These are phyloP conservation scores for Glossosoma conforme DNA, from an alignment of 1,140 invertebrate genomes.

Conservation along the genomic window DNA sequence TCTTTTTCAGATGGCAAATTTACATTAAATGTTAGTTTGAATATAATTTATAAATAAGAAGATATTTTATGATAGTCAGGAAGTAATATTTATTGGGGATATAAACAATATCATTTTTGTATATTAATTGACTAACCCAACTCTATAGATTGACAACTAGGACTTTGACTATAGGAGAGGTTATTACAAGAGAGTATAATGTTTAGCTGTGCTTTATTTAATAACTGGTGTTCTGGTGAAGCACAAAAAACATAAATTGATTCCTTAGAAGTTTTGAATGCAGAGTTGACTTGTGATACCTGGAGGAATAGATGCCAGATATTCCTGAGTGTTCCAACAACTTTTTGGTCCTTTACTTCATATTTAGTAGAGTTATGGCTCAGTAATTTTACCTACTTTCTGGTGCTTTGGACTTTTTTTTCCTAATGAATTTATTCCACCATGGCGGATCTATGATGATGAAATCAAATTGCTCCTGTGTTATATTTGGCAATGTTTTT, in stretches of 20 bases:
- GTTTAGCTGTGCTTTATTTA: too few relatives aligned
- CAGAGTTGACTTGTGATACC: too few relatives aligned
- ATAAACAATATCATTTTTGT: background rate
- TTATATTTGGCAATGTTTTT: slow-evolving; percentile 37
- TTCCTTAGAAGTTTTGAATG: too few relatives aligned
- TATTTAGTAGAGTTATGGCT: background rate
- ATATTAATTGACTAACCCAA: too few relatives aligned
- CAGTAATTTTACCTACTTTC: slow-evolving; percentile 48
- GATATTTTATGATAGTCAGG: background rate
- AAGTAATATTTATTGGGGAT: background rate
- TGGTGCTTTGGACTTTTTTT: slow-evolving; percentile 61
- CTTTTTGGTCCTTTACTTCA: background rate
- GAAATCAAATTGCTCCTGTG: slow-evolving; percentile 62
- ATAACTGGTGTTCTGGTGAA: background rate
- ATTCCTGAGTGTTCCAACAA: background rate
- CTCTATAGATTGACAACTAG: too few relatives aligned
- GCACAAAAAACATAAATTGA: background rate
- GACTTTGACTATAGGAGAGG: too few relatives aligned
- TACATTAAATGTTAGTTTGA: background rate
- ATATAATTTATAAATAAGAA: background rate
- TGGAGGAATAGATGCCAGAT: background rate
- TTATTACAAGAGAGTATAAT: too few relatives aligned
- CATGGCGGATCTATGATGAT: slow-evolving; percentile 89
- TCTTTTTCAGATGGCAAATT: background rate
- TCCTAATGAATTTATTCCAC: slow-evolving; percentile 87